Conservation (phyloP, 2,888 invertebrate genomes). For the Sesia bembeciformis region DNA sequence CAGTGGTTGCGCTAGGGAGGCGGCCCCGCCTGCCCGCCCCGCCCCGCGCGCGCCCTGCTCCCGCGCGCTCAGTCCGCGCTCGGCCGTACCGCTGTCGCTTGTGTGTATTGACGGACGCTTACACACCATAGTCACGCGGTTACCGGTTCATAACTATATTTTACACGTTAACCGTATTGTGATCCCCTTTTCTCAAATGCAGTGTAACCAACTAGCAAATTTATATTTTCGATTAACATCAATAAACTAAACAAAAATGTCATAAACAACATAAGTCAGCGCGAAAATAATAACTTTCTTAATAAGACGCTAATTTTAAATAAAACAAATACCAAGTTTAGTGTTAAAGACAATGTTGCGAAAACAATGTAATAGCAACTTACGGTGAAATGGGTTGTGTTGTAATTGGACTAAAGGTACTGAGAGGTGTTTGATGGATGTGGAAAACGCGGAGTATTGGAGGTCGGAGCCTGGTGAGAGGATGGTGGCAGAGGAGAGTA, state of each 20-base stretch:
- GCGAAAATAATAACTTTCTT: background rate
- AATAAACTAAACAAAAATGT: background rate
- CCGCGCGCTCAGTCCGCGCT: slow-evolving; percentile 60
- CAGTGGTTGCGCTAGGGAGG: slow-evolving; percentile 46
- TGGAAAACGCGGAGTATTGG: slow-evolving; percentile 63
- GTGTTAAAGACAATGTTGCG: background rate
- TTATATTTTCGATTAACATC: background rate
- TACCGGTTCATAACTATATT: background rate
- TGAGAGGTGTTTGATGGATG: slow-evolving; percentile 59
- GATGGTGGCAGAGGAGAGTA: slow-evolving; percentile 67
- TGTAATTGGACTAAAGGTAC: slow-evolving; percentile 17
- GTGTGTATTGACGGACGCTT: slow-evolving; percentile 10
- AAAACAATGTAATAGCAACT: slow-evolving; percentile 42
- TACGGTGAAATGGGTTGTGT: slow-evolving; percentile 38
- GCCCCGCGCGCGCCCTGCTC: slow-evolving; percentile 24
- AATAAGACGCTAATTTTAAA: background rate
- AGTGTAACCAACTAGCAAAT: background rate
- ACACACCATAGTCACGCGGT: slow-evolving; percentile 16
- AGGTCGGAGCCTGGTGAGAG: slow-evolving; percentile 42
- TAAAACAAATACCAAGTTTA: background rate
- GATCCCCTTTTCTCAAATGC: background rate
- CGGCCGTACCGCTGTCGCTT: slow-evolving; percentile 39
- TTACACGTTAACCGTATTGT: background rate
- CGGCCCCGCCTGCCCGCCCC: slow-evolving; percentile 23
- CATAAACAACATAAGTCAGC: background rate